Percentiles rank a stretch among this genome's conserved stretches.
phyloP scores from a whole-genome alignment of 2,797 vertebrate genomes.

The Pyrrhura leucotis region DNA sequence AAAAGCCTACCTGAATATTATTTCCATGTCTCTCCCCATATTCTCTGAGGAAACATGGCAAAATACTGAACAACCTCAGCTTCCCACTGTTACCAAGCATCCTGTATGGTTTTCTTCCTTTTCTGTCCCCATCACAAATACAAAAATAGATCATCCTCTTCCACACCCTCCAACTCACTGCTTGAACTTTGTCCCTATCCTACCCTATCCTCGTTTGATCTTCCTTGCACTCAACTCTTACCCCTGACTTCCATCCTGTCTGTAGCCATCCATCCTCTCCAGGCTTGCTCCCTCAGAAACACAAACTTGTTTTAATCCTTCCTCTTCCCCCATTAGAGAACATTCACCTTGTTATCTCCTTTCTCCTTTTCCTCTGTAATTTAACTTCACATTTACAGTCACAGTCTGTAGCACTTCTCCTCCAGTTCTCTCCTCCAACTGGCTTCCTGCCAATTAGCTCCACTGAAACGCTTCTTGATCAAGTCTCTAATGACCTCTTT shows the following conservation, averaged over 20 bases:
- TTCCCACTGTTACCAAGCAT: not conserved
- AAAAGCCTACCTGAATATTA: not conserved
- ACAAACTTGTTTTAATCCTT: not conserved
- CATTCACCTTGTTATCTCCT: not conserved
- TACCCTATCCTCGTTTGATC: not conserved
- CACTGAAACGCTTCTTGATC: not conserved
- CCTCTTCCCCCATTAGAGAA: not conserved
- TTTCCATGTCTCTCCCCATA: not conserved
- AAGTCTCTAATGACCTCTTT: not conserved
- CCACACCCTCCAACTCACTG: not conserved
- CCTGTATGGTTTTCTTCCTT: not conserved
- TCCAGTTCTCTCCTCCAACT: not conserved
- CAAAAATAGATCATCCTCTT: not conserved
- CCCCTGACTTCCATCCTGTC: not conserved
- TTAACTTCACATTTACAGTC: not conserved
- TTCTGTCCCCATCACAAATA: not conserved
- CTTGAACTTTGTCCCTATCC: not conserved
- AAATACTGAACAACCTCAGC: not conserved
- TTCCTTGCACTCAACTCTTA: not conserved
- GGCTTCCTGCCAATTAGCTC: conserved; percentile 1
- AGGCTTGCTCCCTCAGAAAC: not conserved
- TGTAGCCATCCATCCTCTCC: not conserved
- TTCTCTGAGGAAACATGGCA: not conserved
- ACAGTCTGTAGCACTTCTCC: not conserved
- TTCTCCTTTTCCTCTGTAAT: not conserved